phyloP scores from a whole-genome alignment of 2,888 invertebrate genomes.

The Pycnomerus fuliginosus region DNA sequence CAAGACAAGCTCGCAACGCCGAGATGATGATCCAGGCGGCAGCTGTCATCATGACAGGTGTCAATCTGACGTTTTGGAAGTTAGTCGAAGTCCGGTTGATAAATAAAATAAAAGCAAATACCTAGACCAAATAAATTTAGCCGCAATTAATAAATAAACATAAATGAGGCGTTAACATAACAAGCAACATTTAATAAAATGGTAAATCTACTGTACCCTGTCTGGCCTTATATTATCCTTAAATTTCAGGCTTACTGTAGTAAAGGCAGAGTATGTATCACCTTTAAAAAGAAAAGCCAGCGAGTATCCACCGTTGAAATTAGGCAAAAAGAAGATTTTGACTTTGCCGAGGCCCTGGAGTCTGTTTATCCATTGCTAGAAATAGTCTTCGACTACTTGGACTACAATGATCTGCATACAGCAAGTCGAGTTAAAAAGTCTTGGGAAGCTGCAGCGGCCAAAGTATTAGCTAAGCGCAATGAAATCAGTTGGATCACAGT shows the following conservation, averaged over 20 bases:
- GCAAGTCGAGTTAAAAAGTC: conserved; percentile 35
- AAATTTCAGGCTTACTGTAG: conserved; percentile 12
- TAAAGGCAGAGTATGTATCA: conserved; percentile 11
- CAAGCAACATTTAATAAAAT: too few species aligned
- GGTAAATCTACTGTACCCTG: too few species aligned
- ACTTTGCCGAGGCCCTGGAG: conserved; percentile 38
- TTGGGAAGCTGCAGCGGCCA: conserved; percentile 39
- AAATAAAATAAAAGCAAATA: too few species aligned
- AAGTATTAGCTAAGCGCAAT: conserved; percentile 32
- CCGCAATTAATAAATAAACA: too few species aligned
- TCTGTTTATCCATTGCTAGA: conserved; percentile 41
- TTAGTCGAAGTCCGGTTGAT: too few species aligned
- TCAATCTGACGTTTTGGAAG: too few species aligned
- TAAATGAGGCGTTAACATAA: too few species aligned
- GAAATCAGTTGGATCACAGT: conserved; percentile 39
- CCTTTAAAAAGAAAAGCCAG: conserved; percentile 10
- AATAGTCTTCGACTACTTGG: conserved; percentile 39
- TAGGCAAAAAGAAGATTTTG: conserved; percentile 31
- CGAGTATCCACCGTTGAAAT: conserved; percentile 25
- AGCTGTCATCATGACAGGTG: too few species aligned
- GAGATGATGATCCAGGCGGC: too few species aligned
- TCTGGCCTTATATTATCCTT: too few species aligned
- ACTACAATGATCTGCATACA: conserved; percentile 36
- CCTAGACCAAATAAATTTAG: too few species aligned
- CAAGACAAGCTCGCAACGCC: too few species aligned